Evolutionary conservation across 2,888 invertebrate genomes (phyloP), one percentile per base, ranked within the genome.

Genomic region (Apantesis nais): DNA sequence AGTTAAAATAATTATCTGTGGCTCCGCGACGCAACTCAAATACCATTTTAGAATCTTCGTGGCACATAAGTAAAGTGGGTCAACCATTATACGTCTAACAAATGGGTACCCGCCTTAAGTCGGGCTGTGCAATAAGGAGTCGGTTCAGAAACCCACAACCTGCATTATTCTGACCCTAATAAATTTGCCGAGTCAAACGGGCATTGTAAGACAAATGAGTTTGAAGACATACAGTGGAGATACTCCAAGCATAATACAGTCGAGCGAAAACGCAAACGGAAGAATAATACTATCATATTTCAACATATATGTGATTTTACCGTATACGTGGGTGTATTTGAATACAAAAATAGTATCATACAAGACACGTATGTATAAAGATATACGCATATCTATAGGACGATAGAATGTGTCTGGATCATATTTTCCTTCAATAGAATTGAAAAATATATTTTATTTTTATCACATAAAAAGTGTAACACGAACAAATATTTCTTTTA

Each of bases 81-180:
- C 92, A 91, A 89, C 92, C 90, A 92, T 94, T 93, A 93, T 93
- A 92, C 90, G 88, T 89, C 86, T 93, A 90, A 93, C 93, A 93
- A 93, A 94, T 93, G 92, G 90, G 88, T 86, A 86, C 90, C 90
- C 88, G 88, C 84, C 86, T 88, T 89, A 90, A 93, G 92, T 90
- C 89, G 89, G 88, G 85, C 87, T 90, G 87, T 88, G 92, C 92
- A 93, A 92, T 93, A 93, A 94, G 92, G 92, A 93, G 90, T 86
- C 84, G 86, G 88, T 91, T 89, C 89, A 88, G 91, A 90, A 92
- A 90, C 93, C 92, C 92, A 87, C 92, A 91, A 92, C 92, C 92
- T 92, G 93, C 92, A 93, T 93, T 94, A 93, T 91, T 93, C 90
- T 92, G 92, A 94, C 94, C 94, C 93, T 94, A 93, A 94, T 94